phyloP scores from a whole-genome alignment of 2,113 vertebrate species.

The Tachysurus vachellii region DNA sequence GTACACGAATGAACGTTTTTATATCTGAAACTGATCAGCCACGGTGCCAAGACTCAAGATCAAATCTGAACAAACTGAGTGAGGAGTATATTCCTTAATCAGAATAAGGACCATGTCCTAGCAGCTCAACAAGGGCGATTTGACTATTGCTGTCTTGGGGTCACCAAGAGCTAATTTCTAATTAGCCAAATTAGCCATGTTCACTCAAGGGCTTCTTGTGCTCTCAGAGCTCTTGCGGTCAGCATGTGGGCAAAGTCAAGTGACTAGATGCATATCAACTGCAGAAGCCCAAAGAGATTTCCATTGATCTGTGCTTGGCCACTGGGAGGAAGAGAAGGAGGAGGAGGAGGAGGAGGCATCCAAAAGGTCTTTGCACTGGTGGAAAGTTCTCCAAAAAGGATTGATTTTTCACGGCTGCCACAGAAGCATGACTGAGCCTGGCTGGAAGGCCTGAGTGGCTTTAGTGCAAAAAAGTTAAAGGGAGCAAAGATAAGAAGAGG shows the following conservation, averaged over 20 bases:
- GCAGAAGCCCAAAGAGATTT: constrained; percentile 62
- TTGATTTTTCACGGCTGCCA: constrained; percentile 72
- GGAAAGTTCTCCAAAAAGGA: constrained; percentile 68
- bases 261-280: constrained; percentile 63
- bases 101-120: background rate
- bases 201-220: constrained; percentile 18
- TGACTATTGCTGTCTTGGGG: constrained; percentile 30
- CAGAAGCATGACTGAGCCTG: constrained; percentile 70
- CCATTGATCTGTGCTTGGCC: constrained; percentile 63
- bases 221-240: constrained; percentile 57
- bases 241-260: constrained; percentile 52
- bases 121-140: constrained; percentile 15
- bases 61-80: background rate
- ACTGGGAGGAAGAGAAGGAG: constrained; percentile 56
- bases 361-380: constrained; percentile 53
- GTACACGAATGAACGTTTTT: background rate
- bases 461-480: constrained; percentile 44
- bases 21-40: background rate
- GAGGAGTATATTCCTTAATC: background rate
- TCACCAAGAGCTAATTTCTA: constrained; percentile 40
- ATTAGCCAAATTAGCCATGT: constrained; percentile 46
- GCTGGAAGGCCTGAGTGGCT: constrained; percentile 52
- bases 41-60: background rate
- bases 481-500: constrained; percentile 36
- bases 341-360: constrained; percentile 50